phyloP scores from a whole-genome alignment of 1,140 invertebrate genomes.

The Calycopis cecrops region DNA sequence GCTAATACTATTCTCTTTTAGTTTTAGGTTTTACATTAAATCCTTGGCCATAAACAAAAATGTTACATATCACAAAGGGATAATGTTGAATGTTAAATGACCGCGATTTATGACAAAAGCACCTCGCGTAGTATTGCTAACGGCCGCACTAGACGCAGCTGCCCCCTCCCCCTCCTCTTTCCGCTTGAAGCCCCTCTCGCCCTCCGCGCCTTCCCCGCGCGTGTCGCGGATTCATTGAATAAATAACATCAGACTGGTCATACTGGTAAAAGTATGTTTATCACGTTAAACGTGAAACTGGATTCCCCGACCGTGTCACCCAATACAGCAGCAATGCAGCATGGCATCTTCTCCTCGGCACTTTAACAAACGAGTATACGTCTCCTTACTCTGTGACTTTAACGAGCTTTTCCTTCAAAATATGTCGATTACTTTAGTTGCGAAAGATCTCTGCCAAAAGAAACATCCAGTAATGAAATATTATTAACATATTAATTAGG shows the following conservation, averaged over 20 bases:
- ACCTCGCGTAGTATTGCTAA: conserved; percentile 52
- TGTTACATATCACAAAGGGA: neutral
- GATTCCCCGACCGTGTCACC: too few relatives aligned
- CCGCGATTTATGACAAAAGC: conserved; percentile 41
- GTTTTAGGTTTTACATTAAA: conserved; percentile 1
- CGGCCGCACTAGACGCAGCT: conserved; percentile 67
- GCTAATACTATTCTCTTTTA: neutral
- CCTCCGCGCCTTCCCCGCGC: conserved; percentile 44
- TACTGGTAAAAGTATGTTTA: too few relatives aligned
- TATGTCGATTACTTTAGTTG: too few relatives aligned
- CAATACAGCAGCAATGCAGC: too few relatives aligned
- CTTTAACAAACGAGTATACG: too few relatives aligned
- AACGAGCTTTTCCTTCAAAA: too few relatives aligned
- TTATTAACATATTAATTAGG: too few relatives aligned
- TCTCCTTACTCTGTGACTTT: too few relatives aligned
- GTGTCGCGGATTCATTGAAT: conserved; percentile 58
- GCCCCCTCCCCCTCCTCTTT: conserved; percentile 40
- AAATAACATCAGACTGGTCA: conserved; percentile 19
- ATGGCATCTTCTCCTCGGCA: too few relatives aligned
- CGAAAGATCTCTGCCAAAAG: too few relatives aligned
- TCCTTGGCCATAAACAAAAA: conserved; percentile 16
- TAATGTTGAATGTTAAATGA: conserved; percentile 29
- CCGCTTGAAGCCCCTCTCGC: conserved; percentile 32
- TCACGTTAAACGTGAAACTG: too few relatives aligned
- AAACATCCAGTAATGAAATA: too few relatives aligned